Percentiles rank a stretch among this genome's conserved stretches.
These are phyloP conservation scores for Agrochola lota DNA, from an alignment of 2,888 invertebrate species.

Conservation along the genomic window DNA sequence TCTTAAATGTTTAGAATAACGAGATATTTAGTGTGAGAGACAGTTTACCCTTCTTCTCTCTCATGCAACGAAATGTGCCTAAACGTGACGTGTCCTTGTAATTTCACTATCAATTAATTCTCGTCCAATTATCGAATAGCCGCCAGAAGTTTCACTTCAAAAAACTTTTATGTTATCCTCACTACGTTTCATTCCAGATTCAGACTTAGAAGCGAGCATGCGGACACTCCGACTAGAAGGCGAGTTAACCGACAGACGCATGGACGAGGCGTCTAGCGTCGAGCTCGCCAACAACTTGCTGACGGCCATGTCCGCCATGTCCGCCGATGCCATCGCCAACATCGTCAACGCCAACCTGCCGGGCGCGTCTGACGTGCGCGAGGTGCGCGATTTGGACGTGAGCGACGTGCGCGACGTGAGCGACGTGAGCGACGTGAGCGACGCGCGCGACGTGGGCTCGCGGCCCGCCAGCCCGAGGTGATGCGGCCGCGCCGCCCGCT, in stretches of 20 bases:
- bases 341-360: slow-evolving; percentile 74
- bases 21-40: too few relatives aligned
- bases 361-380: slow-evolving; percentile 35
- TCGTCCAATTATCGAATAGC: too few relatives aligned
- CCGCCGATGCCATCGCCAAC: slow-evolving; percentile 77
- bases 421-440: neutral
- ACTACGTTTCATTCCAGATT: slow-evolving; percentile 36
- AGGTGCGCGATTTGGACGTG: slow-evolving; percentile 8
- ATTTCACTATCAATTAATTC: too few relatives aligned
- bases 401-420: neutral
- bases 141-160: too few relatives aligned
- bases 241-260: slow-evolving; percentile 44
- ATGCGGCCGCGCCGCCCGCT: slow-evolving; percentile 16
- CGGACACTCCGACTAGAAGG: slow-evolving; percentile 46
- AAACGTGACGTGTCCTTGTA: too few relatives aligned
- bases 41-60: too few relatives aligned
- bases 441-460: neutral
- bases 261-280: slow-evolving; percentile 65
- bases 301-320: slow-evolving; percentile 83
- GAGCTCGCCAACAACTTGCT: slow-evolving; percentile 83
- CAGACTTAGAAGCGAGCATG: slow-evolving; percentile 53
- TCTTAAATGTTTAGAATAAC: too few relatives aligned
- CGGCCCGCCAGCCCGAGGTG: slow-evolving; percentile 29
- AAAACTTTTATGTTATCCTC: too few relatives aligned
- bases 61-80: too few relatives aligned